Evolutionary conservation across 2,113 vertebrate species (phyloP).

Genomic region (Canis aureus): DNA sequence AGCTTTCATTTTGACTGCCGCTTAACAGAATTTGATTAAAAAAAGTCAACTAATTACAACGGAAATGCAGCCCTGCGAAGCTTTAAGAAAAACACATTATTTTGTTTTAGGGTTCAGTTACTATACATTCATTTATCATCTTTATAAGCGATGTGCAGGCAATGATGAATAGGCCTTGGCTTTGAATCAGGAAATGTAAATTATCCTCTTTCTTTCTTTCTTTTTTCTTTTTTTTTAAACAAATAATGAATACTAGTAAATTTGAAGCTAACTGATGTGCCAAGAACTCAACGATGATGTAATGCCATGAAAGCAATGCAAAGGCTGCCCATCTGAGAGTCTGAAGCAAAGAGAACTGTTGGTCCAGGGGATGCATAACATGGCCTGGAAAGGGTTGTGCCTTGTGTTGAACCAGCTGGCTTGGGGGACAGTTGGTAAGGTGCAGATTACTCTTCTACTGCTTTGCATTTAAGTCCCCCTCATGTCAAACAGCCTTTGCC

Average conservation of each 20-base stretch:
- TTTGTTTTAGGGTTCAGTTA: conserved; percentile 89
- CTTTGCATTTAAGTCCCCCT: neutral
- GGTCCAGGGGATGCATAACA: neutral
- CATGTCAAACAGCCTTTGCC: neutral
- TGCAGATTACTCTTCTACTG: neutral
- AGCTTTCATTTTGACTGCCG: conserved; percentile 83
- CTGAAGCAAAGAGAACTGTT: conserved; percentile 44
- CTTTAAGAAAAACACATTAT: conserved; percentile 87
- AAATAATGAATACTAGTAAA: conserved; percentile 82
- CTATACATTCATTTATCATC: conserved; percentile 89
- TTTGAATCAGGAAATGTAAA: conserved; percentile 89
- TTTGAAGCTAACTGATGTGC: conserved; percentile 70
- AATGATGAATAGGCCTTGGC: conserved; percentile 88
- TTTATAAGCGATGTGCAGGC: conserved; percentile 87
- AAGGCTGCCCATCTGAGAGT: neutral
- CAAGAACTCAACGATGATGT: conserved; percentile 74
- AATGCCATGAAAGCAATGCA: conserved; percentile 66
- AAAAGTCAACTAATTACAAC: conserved; percentile 88
- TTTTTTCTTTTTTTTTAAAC: neutral
- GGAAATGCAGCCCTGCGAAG: conserved; percentile 86
- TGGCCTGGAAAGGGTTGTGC: no score
- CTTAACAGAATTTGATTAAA: conserved; percentile 85
- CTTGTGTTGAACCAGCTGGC: neutral
- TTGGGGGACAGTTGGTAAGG: neutral
- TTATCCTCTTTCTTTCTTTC: conserved; percentile 75